These are phyloP conservation scores for Epinephelus coioides DNA, from an alignment of 2,797 vertebrate genomes.

Conservation along the genomic window DNA sequence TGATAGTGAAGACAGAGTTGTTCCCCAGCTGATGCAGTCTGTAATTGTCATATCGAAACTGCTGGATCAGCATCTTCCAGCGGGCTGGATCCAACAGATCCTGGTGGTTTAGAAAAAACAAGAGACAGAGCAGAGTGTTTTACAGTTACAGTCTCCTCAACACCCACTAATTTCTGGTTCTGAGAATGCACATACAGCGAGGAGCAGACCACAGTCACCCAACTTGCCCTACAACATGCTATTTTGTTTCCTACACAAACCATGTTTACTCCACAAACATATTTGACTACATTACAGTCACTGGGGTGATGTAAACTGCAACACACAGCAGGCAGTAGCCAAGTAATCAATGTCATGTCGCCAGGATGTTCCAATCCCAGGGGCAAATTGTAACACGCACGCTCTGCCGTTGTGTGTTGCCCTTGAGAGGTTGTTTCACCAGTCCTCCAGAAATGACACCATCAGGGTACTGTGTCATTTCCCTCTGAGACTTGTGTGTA, in stretches of 20 bases:
- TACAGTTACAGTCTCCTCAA: neutral
- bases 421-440: neutral
- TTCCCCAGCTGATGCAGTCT: conserved; percentile 99
- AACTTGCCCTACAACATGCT: too few relatives aligned
- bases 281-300: neutral
- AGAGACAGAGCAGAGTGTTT: neutral
- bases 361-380: neutral
- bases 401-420: neutral
- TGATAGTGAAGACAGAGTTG: conserved; percentile 99
- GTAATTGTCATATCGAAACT: conserved; percentile 99
- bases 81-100: conserved; percentile 98
- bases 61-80: conserved; percentile 99
- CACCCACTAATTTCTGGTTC: neutral
- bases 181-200: neutral
- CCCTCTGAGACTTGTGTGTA: too few relatives aligned
- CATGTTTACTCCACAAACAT: neutral
- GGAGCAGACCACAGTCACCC: neutral
- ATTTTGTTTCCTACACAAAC: neutral
- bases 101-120: conserved; percentile 76
- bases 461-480: neutral
- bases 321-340: neutral
- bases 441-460: neutral
- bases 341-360: neutral
- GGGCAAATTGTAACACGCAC: neutral
- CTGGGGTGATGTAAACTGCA: neutral